Conservation (phyloP, 2,113 vertebrate genomes). For the Elanoides forficatus region DNA sequence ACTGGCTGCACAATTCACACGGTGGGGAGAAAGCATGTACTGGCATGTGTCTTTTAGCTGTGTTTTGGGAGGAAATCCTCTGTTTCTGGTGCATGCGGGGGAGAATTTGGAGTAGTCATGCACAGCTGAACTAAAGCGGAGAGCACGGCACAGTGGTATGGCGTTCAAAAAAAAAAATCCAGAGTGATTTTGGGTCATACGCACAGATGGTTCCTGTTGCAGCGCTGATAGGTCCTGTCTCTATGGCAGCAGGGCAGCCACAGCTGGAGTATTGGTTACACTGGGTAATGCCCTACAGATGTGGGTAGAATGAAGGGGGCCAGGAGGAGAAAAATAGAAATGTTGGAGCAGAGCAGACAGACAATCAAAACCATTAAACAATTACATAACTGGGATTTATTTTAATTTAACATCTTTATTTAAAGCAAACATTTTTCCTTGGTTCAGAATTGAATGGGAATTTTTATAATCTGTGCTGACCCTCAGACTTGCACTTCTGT, state of each 20-base stretch:
- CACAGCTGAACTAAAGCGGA: neutral
- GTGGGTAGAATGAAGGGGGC: conserved; percentile 28
- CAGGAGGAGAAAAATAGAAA: conserved; percentile 14
- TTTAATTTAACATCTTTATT: neutral
- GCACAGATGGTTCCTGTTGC: conserved; percentile 63
- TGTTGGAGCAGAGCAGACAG: neutral
- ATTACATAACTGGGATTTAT: neutral
- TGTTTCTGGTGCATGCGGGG: neutral
- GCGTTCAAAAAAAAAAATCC: neutral
- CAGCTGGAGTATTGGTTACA: conserved; percentile 62
- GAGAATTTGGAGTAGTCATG: neutral
- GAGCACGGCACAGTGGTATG: neutral
- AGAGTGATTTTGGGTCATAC: conserved; percentile 51
- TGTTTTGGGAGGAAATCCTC: neutral
- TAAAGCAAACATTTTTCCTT: neutral
- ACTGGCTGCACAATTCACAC: accelerated
- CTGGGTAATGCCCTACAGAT: conserved; percentile 64
- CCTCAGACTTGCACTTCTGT: neutral
- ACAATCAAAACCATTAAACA: neutral
- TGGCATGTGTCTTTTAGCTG: neutral
- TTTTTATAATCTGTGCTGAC: neutral
- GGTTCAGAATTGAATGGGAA: neutral
- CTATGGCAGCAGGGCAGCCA: conserved; percentile 49
- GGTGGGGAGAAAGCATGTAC: neutral
- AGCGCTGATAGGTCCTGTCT: conserved; percentile 43